Evolutionary conservation across 2,797 vertebrate genomes (phyloP).

Genomic region (Spea hammondii): DNA sequence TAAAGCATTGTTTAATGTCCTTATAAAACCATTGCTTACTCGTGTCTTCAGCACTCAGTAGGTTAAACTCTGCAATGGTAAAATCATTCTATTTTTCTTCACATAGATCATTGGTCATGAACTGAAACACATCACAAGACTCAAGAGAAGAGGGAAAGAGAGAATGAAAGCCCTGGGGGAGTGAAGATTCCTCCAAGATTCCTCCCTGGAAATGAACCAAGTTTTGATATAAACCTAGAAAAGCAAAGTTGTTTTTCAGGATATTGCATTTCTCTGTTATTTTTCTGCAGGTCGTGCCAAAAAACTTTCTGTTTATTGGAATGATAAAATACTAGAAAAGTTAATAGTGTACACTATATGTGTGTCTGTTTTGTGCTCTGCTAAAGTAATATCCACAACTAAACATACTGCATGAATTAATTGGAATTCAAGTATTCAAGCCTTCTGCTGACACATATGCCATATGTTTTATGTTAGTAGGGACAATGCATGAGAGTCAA

Average conservation of each 20-base stretch:
- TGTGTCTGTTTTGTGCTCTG: not conserved
- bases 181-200: conserved; percentile 41
- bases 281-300: conserved; percentile 41
- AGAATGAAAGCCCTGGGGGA: conserved; percentile 43
- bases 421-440: not conserved
- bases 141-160: conserved; percentile 21
- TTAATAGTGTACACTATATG: not conserved
- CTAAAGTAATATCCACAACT: conserved; percentile 5
- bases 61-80: conserved; percentile 9
- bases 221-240: conserved; percentile 48
- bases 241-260: conserved; percentile 47
- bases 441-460: not conserved
- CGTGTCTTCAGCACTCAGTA: not conserved
- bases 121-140: conserved; percentile 43
- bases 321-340: conserved; percentile 24
- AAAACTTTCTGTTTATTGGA: conserved; percentile 29
- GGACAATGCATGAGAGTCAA: not conserved
- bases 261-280: conserved; percentile 45
- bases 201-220: conserved; percentile 51
- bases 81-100: conserved; percentile 29
- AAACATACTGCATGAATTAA: not conserved
- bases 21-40: not conserved
- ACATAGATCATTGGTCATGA: conserved; percentile 47
- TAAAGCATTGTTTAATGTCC: too few species aligned
- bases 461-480: not conserved